Evolutionary conservation across 2,888 invertebrate genomes (phyloP).

Genomic region (Proisotoma minuta): DNA sequence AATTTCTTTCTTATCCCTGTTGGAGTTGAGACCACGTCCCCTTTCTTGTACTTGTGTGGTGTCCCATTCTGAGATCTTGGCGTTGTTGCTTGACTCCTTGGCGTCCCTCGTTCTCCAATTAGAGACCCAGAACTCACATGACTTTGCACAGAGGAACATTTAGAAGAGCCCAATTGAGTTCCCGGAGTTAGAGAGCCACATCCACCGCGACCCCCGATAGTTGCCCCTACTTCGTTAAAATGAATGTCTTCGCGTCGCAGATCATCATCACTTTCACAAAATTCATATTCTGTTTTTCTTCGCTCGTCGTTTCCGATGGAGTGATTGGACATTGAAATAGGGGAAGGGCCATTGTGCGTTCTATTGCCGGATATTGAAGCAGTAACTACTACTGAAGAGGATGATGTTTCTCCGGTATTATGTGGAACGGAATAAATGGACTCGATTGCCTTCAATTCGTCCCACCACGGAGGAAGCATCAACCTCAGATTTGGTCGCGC

Average conservation of each 20-base stretch:
- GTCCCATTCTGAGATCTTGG: slow-evolving; percentile 87
- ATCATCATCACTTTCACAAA: slow-evolving; percentile 85
- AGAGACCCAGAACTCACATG: slow-evolving; percentile 78
- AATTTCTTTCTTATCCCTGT: slow-evolving; percentile 97
- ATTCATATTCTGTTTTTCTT: slow-evolving; percentile 66
- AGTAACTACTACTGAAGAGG: slow-evolving; percentile 48
- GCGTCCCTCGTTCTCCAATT: slow-evolving; percentile 73
- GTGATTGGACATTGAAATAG: slow-evolving; percentile 25
- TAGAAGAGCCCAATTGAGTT: slow-evolving; percentile 64
- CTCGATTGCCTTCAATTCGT: slow-evolving; percentile 69
- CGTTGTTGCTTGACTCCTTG: slow-evolving; percentile 56
- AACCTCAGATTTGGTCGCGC: slow-evolving; percentile 85
- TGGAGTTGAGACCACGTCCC: slow-evolving; percentile 89
- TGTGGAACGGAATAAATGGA: slow-evolving; percentile 45
- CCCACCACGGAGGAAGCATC: slow-evolving; percentile 92
- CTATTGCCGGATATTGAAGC: slow-evolving; percentile 39
- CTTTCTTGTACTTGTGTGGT: slow-evolving; percentile 94
- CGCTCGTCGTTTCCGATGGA: slow-evolving; percentile 53
- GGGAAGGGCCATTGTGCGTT: background rate
- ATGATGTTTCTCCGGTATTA: slow-evolving; percentile 50
- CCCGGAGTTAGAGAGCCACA: slow-evolving; percentile 44
- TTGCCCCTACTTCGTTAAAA: slow-evolving; percentile 53
- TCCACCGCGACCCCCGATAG: slow-evolving; percentile 44
- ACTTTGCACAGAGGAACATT: slow-evolving; percentile 85
- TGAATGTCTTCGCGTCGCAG: slow-evolving; percentile 78